Base-by-base conservation (phyloP, 2,888 invertebrate genomes). In the Schrankia costaestrigalis region DNA sequence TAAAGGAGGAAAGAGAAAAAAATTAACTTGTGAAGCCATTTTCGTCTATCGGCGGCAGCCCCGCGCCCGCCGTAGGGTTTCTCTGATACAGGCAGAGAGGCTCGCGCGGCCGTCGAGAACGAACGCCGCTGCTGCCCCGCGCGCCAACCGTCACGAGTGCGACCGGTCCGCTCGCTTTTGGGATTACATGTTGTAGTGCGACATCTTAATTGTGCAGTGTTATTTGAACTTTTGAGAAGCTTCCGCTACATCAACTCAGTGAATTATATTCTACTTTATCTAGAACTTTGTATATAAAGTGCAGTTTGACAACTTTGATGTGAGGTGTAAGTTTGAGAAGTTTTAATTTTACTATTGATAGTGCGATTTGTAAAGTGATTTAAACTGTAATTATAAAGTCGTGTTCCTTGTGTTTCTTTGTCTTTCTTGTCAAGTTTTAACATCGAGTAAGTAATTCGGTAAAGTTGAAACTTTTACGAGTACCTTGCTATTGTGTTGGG, bases 1-100 rank as follows among this genome's bases (percentile, higher is more conserved):
- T 86, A 86, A 84, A 86, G 87, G 78, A 87, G 81, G 87, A 87
- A 87, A 87, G 87, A 87, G 87, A 87, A 86, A 87, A 85, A 87
- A 86, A 85, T 85, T 85, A 79, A 86, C 83, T 87, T 83, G 86
- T 86, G 86, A 86, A 87, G 86, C 87, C 87, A 86, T 87, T 87
- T 87, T 85, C 85, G 86, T 86, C 81, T 82, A 81, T 81, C 80
- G 75, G 75, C 59, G 67, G 66, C 63, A 56, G 70, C 74, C 83
- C 84, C 80, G 77, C 80, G 71, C 77, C 75, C 78, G 75, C 71
- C 58, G 72, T 75, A 61, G 75, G 78, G 76, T 71, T 78, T 77
- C 77, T 69, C 66, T 50, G 69, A 61, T 71, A 68, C 75, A 71
- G 68, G 61, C 81, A 84, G 79, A 83, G 71, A 75, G 79, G 67